Evolutionary conservation across 2,113 vertebrate species (phyloP).

Genomic region (Alethe diademata): DNA sequence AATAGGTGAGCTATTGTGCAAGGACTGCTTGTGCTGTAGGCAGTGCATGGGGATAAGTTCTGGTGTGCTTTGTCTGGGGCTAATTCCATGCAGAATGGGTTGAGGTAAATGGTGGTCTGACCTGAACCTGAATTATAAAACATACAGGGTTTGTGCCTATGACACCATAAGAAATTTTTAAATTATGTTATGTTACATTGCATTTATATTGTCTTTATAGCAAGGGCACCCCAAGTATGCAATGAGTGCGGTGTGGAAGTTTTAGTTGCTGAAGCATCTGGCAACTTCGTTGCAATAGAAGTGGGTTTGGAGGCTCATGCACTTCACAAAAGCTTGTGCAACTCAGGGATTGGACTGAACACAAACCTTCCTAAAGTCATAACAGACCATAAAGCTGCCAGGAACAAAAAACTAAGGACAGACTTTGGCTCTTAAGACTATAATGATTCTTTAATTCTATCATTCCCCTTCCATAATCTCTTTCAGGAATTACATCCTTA

Average conservation of each 20-base stretch:
- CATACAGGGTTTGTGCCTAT: neutral
- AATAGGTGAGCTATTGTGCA: slow-evolving; percentile 75
- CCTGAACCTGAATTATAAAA: neutral
- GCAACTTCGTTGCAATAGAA: neutral
- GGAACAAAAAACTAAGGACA: neutral
- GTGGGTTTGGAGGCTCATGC: neutral
- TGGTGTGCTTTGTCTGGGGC: neutral
- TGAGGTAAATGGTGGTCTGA: neutral
- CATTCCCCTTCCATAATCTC: neutral
- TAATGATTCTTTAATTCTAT: neutral
- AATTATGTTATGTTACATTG: neutral
- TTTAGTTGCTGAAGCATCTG: neutral
- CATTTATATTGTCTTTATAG: neutral
- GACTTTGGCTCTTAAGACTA: neutral
- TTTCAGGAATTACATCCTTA: slow-evolving; percentile 79
- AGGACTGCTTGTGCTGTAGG: neutral
- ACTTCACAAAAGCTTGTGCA: neutral
- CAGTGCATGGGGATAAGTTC: neutral
- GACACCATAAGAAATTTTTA: neutral
- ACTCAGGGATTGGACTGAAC: neutral
- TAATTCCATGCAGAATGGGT: neutral
- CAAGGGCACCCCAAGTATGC: neutral
- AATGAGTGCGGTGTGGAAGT: neutral
- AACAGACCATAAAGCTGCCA: neutral
- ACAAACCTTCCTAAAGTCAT: neutral